Percentiles rank a stretch among this genome's conserved stretches.
Evolutionary conservation across 2,888 invertebrate genomes (phyloP).

Genomic region (Lasioglossum malachurum): DNA sequence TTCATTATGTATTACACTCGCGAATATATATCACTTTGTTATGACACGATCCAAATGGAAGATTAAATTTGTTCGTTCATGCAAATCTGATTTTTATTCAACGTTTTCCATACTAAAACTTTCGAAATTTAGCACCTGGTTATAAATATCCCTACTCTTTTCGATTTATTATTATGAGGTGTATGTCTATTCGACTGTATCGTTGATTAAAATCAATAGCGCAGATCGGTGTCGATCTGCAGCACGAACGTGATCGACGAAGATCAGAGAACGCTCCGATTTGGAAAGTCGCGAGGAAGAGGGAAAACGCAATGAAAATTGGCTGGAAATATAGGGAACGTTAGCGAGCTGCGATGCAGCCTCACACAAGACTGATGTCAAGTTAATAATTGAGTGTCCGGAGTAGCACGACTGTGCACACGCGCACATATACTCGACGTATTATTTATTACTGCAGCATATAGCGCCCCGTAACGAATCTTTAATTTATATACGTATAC

Average conservation of each 20-base stretch:
- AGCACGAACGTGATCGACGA: neutral
- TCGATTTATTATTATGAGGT: neutral
- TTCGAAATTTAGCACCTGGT: neutral
- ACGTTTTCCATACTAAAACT: no score
- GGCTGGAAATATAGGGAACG: conserved; percentile 32
- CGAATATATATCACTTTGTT: neutral
- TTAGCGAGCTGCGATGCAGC: conserved; percentile 71
- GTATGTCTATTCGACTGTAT: neutral
- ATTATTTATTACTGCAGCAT: conserved; percentile 76
- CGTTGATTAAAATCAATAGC: neutral
- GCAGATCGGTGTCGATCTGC: neutral
- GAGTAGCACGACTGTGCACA: conserved; percentile 28
- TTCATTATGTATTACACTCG: neutral
- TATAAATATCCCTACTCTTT: neutral
- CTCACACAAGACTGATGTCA: conserved; percentile 75
- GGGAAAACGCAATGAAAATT: conserved; percentile 1
- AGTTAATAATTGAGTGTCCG: conserved; percentile 69
- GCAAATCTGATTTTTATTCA: no score
- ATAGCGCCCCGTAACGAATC: conserved; percentile 66
- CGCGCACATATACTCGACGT: conserved; percentile 51
- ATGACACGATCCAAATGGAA: neutral
- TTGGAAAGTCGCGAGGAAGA: neutral
- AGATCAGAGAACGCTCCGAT: neutral
- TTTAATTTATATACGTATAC: conserved; percentile 69
- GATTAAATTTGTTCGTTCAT: neutral